phyloP scores from a whole-genome alignment of 2,797 vertebrate genomes.

The Anabas testudineus region DNA sequence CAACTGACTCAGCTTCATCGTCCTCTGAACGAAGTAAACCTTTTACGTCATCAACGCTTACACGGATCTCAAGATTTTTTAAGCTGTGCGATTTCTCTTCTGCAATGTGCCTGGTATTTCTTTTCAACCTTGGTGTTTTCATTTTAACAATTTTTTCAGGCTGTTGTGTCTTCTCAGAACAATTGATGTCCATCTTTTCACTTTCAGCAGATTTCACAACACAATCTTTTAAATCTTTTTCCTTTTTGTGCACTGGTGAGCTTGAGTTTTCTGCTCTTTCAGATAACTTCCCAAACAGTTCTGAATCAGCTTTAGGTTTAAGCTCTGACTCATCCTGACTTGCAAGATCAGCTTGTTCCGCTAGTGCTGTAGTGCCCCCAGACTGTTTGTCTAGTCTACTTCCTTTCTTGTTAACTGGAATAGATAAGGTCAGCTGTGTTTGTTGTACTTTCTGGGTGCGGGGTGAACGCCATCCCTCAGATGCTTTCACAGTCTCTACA shows the following conservation, averaged over 20 bases:
- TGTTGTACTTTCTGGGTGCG: constrained; percentile 89
- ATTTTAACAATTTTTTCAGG: constrained; percentile 80
- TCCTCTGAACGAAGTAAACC: constrained; percentile 83
- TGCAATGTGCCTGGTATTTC: constrained; percentile 84
- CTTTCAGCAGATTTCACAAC: constrained; percentile 74
- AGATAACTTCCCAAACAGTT: constrained; percentile 76
- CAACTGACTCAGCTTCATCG: constrained; percentile 80
- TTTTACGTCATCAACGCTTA: constrained; percentile 88
- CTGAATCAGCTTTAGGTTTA: constrained; percentile 71
- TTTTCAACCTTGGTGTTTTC: constrained; percentile 86
- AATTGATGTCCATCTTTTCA: constrained; percentile 78
- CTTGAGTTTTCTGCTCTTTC: constrained; percentile 78
- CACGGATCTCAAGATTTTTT: constrained; percentile 89
- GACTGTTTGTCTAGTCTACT: constrained; percentile 84
- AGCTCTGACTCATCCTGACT: constrained; percentile 71
- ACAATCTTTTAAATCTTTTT: constrained; percentile 81
- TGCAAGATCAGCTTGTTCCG: constrained; percentile 72
- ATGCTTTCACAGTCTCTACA: constrained; percentile 84
- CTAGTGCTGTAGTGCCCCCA: constrained; percentile 64
- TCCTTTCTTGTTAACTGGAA: constrained; percentile 86
- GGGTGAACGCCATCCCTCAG: constrained; percentile 93
- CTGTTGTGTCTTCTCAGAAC: constrained; percentile 75
- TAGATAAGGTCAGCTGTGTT: constrained; percentile 70
- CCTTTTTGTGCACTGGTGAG: constrained; percentile 60
- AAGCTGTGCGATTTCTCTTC: constrained; percentile 89